Evolutionary conservation across 2,888 invertebrate species (phyloP), one percentile per base, ranked within the genome.

Genomic region (Microchrysa polita): DNA sequence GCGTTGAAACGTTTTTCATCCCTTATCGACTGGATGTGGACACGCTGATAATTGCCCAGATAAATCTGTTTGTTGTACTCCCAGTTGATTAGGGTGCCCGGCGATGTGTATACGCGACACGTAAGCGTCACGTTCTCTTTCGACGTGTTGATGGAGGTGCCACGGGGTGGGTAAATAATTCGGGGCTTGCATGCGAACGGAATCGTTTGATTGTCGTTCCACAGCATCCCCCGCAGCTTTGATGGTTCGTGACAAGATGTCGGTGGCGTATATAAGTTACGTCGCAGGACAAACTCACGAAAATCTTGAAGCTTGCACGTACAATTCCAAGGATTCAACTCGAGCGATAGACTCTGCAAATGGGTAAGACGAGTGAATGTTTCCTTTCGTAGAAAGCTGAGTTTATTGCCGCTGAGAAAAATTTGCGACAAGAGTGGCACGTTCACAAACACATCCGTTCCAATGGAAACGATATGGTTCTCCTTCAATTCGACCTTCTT

Each of bases 261-360:
- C 0, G 92, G 90, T n/a, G 90, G 88, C 0, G 93, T 91, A 80
- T 93, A 92, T 16, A 95, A 86, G 78, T 93, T 93, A 75, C 88
- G 89, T 71, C 89, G 88, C 12, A 92, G 88, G 7, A 91, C 89
- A 89, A 92, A 93, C 79, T 93, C 90, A 72, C 94, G 89, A 78
- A 96, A 93, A 12, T 88, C 87, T 80, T 93, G 90, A 67, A 96
- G 84, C 77, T 91, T 89, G 80, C 96, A 96, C 81, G 95, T 93
- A 82, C 96, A 96, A 74, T 91, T 88, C 96, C 95, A 96, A 0
- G 93, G 93, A 83, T 96, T 96, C 76, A 91, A 90, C 77, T 90
- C 90, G 0, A 96, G 86, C 74, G 91, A 92, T 61, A 96, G 86
- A 79, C 92, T 92, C 16, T 90, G 90, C 61, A 95, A 84, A 74